Conservation (phyloP, 2,888 invertebrate genomes). For the Pheosia tremula region DNA sequence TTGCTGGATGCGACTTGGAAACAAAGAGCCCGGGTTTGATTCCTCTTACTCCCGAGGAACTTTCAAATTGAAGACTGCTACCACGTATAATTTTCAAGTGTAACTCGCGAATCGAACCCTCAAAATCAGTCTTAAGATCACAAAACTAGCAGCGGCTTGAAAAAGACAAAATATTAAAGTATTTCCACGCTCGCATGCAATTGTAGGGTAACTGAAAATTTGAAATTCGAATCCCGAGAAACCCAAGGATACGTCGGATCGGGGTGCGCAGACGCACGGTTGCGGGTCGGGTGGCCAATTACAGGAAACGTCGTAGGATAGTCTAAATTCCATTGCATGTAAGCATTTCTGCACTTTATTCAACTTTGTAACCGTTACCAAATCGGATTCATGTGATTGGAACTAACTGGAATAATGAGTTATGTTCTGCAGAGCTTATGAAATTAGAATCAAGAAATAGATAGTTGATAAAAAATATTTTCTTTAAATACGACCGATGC, state of each 20-base stretch:
- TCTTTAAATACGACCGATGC: too few species aligned
- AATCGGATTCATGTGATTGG: not conserved
- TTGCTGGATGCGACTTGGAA: too few species aligned
- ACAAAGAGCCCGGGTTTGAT: too few species aligned
- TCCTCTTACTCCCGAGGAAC: too few species aligned
- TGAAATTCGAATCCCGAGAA: conserved; percentile 79
- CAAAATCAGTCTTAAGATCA: conserved; percentile 14
- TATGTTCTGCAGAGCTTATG: not conserved
- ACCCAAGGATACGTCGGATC: conserved; percentile 61
- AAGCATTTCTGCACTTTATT: not conserved
- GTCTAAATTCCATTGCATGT: not conserved
- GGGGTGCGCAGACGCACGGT: conserved; percentile 45
- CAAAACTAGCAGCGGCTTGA: not conserved
- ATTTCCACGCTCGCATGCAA: conserved; percentile 67
- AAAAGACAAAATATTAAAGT: conserved; percentile 32
- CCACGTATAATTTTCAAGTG: too few species aligned
- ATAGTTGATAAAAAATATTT: too few species aligned
- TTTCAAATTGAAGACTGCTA: too few species aligned
- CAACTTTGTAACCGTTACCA: not conserved
- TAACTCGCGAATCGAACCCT: conserved; percentile 7
- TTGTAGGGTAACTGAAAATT: conserved; percentile 76
- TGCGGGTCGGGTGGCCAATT: conserved; percentile 30
- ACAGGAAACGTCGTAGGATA: not conserved
- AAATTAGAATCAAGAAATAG: too few species aligned
- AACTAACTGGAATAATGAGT: not conserved